Evolutionary conservation across 2,888 invertebrate species (phyloP), one percentile per base, ranked within the genome.

Genomic region (Orthosia cruda): DNA sequence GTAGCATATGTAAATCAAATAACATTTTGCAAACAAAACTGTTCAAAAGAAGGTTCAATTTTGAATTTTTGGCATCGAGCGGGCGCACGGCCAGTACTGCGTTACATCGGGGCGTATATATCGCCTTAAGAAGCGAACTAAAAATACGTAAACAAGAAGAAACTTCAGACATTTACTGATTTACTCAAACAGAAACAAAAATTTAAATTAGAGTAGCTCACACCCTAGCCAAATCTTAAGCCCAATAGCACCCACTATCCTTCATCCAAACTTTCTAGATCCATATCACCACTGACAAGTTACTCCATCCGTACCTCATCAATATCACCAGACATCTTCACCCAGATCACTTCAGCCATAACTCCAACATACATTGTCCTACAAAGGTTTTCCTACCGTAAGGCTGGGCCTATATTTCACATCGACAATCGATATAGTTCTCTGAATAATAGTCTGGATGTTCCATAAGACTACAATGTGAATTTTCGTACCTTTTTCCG

Each of bases 401-500:
- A 72, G 64, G 52, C 58, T 62, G 55, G 9, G 49, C 70, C 81
- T 73, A 88, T 86, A 86, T 86, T 84, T 88, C 77, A 87, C 71
- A 67, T 69, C 13, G 40, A n/a, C 73, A 72, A 68, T 78, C 71
- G 77, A 82, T 84, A 82, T 84, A 84, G 65, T 66, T 3, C 52
- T 40, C 13, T 55, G n/a, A 69, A 80, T 82, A 80, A 88, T 71
- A 69, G 66, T 67, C 61, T 71, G 85, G 84, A 84, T 84, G 77
- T 85, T 84, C 81, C 50, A 63, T 62, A 73, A 71, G 77, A 74
- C 69, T 85, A 91, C 88, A 91, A 89, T 90, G 85, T 76, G 83
- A 86, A 80, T 79, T 83, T 74, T 81, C 62, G 66, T 80, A 81
- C 91, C 87, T 87, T 91, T 74, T 91, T 91, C 89, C 91, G 73